Base-by-base conservation (phyloP, 1,140 invertebrate genomes). In the Drosophila arawakana region DNA sequence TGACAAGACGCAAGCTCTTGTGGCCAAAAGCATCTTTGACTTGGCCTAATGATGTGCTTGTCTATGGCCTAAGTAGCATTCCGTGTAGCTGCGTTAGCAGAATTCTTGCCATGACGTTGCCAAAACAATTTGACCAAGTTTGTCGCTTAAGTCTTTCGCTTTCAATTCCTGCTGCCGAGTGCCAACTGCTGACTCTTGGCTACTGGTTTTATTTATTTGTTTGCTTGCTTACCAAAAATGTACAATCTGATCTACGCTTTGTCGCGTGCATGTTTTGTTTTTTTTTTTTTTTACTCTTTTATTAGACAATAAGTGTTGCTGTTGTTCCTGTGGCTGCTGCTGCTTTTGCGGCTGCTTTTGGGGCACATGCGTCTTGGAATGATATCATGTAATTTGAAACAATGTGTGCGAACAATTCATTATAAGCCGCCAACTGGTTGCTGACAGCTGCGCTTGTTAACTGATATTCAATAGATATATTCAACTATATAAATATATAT, bases 381-480 rank as follows among this genome's bases (percentile, higher is more conserved):
- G 74, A 88, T 89, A 89, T 84, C 84, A 81, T 89, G 84, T 88
- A 88, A 89, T 89, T 89, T 78, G 84, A 88, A 79, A 88, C 84
- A 88, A 88, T 89, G 76, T 76, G 76, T 54, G 49, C 70, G 49
- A 80, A 88, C 83, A 80, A 88, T 88, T 89, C 81, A 88, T 88
- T 88, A 84, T 84, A 82, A 78, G 78, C 79, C 84, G 65, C 74
- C 65, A 77, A 66, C 77, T 65, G 69, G 70, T 73, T 82, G 84
- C 84, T 89, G 84, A 89, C 84, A 88, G 84, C 80, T 89, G 84
- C 74, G 84, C 84, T 88, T 89, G 84, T 88, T 89, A 88, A 88
- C 65, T 80, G 84, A 89, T 89, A 84, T 84, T 89, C 84, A 84
- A 89, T 88, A 89, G 80, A 80, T 77, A 59, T 55, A 68, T 41